A percentile compares a stretch with the other conserved stretches of the same genome.
These are phyloP conservation scores for Aurelia sp. DNA, from an alignment of 30 jellyfish, hydroid and myxozoan genomes.

Conservation along the genomic window DNA sequence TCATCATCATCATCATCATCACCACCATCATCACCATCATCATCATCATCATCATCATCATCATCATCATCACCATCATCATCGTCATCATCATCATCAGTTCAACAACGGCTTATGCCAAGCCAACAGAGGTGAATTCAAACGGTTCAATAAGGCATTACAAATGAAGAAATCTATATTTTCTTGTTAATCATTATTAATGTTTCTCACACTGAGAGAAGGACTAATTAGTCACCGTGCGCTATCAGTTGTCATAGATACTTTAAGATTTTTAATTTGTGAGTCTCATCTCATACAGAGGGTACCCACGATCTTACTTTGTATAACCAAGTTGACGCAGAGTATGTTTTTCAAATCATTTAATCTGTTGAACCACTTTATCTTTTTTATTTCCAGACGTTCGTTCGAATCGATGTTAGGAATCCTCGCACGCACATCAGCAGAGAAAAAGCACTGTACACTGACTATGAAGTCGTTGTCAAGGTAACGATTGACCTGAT, in stretches of 20 bases:
- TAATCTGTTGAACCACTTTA: not conserved
- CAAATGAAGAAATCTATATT: too few relatives aligned
- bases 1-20: constrained; percentile 53
- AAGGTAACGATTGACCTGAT: constrained; percentile 57
- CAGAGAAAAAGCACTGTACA: constrained; percentile 90
- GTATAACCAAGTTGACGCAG: too few relatives aligned
- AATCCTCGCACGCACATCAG: constrained; percentile 98
- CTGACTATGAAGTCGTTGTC: constrained; percentile 92
- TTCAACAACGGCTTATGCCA: not conserved
- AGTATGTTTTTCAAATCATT: too few relatives aligned
- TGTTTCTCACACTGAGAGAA: too few relatives aligned
- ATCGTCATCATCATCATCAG: constrained; percentile 13
- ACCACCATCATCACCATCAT: constrained; percentile 26
- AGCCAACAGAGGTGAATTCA: not conserved
- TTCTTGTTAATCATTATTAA: too few relatives aligned
- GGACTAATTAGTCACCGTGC: too few relatives aligned
- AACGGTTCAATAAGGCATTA: not conserved
- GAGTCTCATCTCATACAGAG: too few relatives aligned
- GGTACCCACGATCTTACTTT: too few relatives aligned
- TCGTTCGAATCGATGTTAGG: constrained; percentile 77
- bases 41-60: constrained; percentile 35
- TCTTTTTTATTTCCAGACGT: constrained; percentile 44
- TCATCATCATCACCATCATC: constrained; percentile 21
- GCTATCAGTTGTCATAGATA: too few relatives aligned
- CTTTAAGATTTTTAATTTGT: too few relatives aligned